phyloP scores from a whole-genome alignment of 2,113 vertebrate genomes.

The Scomber colias region DNA sequence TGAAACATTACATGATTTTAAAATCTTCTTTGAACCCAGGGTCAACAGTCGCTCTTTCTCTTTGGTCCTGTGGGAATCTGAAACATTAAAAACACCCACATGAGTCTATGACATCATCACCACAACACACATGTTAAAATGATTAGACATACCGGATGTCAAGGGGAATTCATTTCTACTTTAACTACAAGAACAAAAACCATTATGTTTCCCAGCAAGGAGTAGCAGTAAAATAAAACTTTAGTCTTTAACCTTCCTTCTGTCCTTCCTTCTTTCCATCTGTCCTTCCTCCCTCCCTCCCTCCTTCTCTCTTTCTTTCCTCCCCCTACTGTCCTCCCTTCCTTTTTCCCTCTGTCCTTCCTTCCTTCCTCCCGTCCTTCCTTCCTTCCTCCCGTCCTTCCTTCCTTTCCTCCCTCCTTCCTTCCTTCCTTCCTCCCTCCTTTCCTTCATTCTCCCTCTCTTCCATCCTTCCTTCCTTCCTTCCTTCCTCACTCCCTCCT shows the following conservation, averaged over 20 bases:
- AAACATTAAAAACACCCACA: not conserved
- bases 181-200: not conserved
- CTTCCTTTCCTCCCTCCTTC: too few species aligned
- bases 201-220: not conserved
- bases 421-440: too few species aligned
- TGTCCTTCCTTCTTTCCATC: not conserved
- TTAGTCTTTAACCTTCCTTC: too few species aligned
- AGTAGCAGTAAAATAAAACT: not conserved
- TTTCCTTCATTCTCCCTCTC: too few species aligned
- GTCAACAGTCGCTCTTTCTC: conserved; percentile 18
- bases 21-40: conserved; percentile 16
- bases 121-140: not conserved
- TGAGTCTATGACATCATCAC: not conserved
- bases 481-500: too few species aligned
- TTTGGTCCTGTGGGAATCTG: conserved; percentile 15
- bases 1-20: conserved; percentile 14
- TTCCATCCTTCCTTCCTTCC: too few species aligned
- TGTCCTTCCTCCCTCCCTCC: not conserved
- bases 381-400: too few species aligned
- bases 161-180: not conserved
- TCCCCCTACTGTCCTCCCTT: not conserved
- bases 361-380: too few species aligned
- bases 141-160: too few species aligned
- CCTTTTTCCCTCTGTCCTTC: too few species aligned
- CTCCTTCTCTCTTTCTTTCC: too few species aligned